Percentiles rank a stretch among this genome's conserved stretches.
Evolutionary conservation across 1,140 invertebrate genomes (phyloP).

Genomic region (Pachyrhynchus sulphureomaculatus): DNA sequence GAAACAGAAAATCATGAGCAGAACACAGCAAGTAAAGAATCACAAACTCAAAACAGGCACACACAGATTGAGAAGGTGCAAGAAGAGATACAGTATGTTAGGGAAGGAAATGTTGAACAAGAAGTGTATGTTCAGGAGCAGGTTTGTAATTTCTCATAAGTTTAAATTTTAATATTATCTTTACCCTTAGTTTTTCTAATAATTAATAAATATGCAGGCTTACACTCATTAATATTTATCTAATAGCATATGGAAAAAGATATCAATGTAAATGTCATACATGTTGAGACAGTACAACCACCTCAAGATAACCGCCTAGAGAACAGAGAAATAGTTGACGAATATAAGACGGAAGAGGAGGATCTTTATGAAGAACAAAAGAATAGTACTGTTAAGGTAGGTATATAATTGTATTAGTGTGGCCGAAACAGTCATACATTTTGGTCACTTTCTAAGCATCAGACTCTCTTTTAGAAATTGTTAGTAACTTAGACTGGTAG

Average conservation of each 20-base stretch:
- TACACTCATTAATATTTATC: too few relatives aligned
- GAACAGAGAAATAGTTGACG: neutral
- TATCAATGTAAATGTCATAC: neutral
- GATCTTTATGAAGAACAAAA: neutral
- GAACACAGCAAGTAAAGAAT: neutral
- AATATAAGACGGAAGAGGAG: neutral
- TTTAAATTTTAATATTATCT: too few relatives aligned
- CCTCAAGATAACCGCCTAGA: neutral
- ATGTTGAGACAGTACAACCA: neutral
- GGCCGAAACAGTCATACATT: too few relatives aligned
- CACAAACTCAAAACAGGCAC: slow-evolving; percentile 18
- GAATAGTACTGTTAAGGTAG: neutral
- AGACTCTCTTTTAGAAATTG: too few relatives aligned
- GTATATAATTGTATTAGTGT: too few relatives aligned
- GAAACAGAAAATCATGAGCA: neutral
- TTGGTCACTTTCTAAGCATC: too few relatives aligned
- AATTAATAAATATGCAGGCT: too few relatives aligned
- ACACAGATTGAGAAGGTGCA: slow-evolving; percentile 13
- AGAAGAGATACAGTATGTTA: slow-evolving; percentile 12
- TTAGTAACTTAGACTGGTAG: too few relatives aligned
- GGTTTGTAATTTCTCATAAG: neutral
- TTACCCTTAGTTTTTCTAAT: too few relatives aligned
- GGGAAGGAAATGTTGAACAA: neutral
- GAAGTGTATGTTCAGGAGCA: neutral
- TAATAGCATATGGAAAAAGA: too few relatives aligned